These are phyloP conservation scores for Drosophila kanekoi DNA, from an alignment of 2,888 invertebrate species.

Conservation along the genomic window DNA sequence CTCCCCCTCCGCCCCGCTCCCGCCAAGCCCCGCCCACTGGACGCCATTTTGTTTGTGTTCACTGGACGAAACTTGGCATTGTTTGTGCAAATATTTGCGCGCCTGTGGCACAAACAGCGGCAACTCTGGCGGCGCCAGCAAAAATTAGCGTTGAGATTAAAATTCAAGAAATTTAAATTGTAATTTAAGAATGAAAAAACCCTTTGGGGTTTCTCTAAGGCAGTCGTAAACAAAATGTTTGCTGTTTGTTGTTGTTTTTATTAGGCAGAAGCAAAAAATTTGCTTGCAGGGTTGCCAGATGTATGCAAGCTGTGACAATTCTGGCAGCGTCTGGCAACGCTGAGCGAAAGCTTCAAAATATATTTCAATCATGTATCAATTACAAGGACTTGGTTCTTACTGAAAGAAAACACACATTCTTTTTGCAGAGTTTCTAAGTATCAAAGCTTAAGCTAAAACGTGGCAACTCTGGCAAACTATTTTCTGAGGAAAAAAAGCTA, in stretches of 20 bases:
- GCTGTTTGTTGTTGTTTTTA: not conserved
- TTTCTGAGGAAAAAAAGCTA: no score
- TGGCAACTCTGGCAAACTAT: no score
- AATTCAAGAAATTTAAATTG: constrained; percentile 1
- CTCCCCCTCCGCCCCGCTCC: not conserved
- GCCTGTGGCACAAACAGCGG: constrained; percentile 5
- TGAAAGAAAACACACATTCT: no score
- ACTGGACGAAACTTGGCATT: constrained; percentile 33
- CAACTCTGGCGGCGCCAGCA: constrained; percentile 18
- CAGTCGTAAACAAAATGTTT: no score
- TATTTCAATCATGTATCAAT: no score
- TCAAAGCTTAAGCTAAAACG: no score
- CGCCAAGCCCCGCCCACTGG: not conserved
- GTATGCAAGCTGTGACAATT: not conserved
- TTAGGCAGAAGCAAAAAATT: not conserved
- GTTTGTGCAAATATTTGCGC: constrained; percentile 44
- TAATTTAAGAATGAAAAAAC: not conserved
- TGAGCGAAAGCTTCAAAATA: no score
- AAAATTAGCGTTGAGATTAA: not conserved
- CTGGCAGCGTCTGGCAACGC: not conserved
- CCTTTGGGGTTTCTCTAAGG: no score
- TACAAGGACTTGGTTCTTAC: no score
- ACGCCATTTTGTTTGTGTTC: constrained; percentile 49
- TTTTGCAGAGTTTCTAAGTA: no score
- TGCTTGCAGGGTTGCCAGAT: not conserved